Evolutionary conservation across 53 echinoderm and acorn worm genomes (phyloP).

Genomic region (Stichopus horrens): DNA sequence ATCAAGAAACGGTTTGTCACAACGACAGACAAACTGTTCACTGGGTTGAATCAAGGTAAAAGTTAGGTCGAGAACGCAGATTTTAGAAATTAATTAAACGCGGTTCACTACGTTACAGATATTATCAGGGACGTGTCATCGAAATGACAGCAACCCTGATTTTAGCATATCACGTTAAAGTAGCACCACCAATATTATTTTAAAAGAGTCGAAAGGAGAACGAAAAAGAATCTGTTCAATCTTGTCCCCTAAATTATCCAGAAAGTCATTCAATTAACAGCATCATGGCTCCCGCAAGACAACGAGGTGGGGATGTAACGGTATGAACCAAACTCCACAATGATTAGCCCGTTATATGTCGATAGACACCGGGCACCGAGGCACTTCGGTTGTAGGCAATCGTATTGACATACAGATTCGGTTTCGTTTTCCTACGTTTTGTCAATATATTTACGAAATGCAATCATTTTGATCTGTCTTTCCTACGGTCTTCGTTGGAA

Average conservation of each 20-base stretch:
- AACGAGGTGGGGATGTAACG: neutral
- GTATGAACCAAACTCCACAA: neutral
- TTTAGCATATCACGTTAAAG: too few relatives aligned
- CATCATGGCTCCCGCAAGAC: neutral
- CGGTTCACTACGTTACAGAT: too few relatives aligned
- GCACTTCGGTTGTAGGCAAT: neutral
- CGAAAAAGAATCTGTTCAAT: too few relatives aligned
- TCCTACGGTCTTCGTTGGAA: conserved; percentile 34
- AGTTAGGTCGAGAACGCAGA: too few relatives aligned
- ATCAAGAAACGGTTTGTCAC: too few relatives aligned
- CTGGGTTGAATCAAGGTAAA: too few relatives aligned
- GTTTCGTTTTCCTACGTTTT: conserved; percentile 38
- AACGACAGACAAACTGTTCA: too few relatives aligned
- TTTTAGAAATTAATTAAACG: too few relatives aligned
- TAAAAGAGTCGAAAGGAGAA: too few relatives aligned
- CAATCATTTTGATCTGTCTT: conserved; percentile 40
- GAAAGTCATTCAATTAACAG: conserved; percentile 6
- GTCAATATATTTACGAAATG: conserved; percentile 47
- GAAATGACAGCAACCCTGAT: too few relatives aligned
- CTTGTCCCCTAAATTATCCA: neutral
- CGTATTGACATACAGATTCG: conserved; percentile 26
- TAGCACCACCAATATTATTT: too few relatives aligned
- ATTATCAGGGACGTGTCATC: too few relatives aligned
- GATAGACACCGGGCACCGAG: neutral
- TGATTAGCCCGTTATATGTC: neutral